Evolutionary conservation across 2,888 invertebrate genomes (phyloP), one percentile per base, ranked within the genome.

Genomic region (Volucella zonaria): DNA sequence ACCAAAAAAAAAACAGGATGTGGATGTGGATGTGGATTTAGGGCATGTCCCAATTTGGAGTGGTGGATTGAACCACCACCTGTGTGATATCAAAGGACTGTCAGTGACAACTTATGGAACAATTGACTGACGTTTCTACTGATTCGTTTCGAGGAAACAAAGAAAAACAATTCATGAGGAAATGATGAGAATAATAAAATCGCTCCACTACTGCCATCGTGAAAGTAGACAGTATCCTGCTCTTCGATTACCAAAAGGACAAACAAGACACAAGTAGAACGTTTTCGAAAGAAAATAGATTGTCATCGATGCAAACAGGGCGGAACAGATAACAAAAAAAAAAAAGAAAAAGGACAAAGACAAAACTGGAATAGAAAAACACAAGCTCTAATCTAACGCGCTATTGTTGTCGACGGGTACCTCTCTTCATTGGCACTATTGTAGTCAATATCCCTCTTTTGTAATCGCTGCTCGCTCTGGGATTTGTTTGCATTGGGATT

Each of bases 131-230:
- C 52, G 15, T 42, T 66, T 66, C 51, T 18, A 52, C 49, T 52
- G 66, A 66, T 42, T 15, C 18, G 15, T 40, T 59, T 51, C 12
- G 51, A 18, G 3, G 42, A 51, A 31, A 18, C 10, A 38, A 40
- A 56, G 14, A 56, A 40, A 42, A 66, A 4, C 66, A 66, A 52
- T 66, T 66, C 52, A 66, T n/a, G 66, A 23, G 66, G 66, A 66
- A 66, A 52, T 52, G 51, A 66, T 66, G 9, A n/a, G 52, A 52
- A 52, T 10, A 3, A 40, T 1, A 64, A 14, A 40, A n/a, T 18
- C 31, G 6, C 31, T 31, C 4, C 31, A 31, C 31, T 0, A 31
- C 0, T 31, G 6, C 31, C 6, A 31, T 31, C 6, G 6, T 31
- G 31, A 31, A 3, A 23, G 23, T 23, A 23, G 38, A 47, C 38